Evolutionary conservation across 2,888 invertebrate genomes (phyloP).

Genomic region (Herminia tarsipennalis): DNA sequence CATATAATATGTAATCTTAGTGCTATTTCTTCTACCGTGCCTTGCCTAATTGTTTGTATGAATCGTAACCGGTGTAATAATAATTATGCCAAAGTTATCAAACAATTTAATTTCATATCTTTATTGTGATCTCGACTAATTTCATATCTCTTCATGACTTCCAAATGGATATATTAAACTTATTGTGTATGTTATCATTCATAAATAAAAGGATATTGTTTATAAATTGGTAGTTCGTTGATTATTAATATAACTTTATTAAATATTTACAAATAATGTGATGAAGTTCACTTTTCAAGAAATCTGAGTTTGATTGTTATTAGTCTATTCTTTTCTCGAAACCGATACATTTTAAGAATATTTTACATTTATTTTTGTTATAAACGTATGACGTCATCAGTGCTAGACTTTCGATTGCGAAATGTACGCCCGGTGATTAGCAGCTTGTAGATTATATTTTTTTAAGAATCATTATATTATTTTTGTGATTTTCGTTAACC

Average conservation of each 20-base stretch:
- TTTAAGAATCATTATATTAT: constrained; percentile 47
- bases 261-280: too few species aligned
- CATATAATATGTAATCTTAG: constrained; percentile 11
- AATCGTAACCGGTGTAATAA: constrained; percentile 17
- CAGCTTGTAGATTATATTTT: constrained; percentile 43
- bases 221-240: constrained; percentile 6
- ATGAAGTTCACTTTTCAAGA: constrained; percentile 32
- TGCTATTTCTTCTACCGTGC: constrained; percentile 26
- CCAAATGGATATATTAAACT: constrained; percentile 20
- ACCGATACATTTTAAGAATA: too few species aligned
- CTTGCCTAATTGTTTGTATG: constrained; percentile 17
- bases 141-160: constrained; percentile 27
- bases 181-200: constrained; percentile 10
- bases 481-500: constrained; percentile 69
- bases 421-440: constrained; percentile 27
- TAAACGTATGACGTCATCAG: constrained; percentile 12
- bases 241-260: too few species aligned
- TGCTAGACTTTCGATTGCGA: constrained; percentile 21
- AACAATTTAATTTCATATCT: constrained; percentile 16
- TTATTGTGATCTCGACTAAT: constrained; percentile 29
- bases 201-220: constrained; percentile 20
- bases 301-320: constrained; percentile 24
- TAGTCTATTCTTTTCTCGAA: too few species aligned
- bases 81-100: constrained; percentile 17
- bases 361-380: constrained; percentile 10